A percentile compares a stretch with the other conserved stretches of the same genome.
These are phyloP conservation scores for Tenthredo scrophulariae DNA, from an alignment of 2,888 invertebrate species.

Conservation along the genomic window DNA sequence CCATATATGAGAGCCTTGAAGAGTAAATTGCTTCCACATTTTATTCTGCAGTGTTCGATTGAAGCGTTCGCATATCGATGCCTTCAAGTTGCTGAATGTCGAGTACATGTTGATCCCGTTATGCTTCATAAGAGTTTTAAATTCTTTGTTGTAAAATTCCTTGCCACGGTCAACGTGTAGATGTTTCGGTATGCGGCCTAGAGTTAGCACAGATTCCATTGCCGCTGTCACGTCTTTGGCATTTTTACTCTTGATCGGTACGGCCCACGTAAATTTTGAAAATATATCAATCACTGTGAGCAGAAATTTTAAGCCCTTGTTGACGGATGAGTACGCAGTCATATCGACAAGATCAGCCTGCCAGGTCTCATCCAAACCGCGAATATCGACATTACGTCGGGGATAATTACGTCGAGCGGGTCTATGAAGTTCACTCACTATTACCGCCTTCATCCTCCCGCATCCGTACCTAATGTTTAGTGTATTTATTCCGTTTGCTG, in stretches of 20 bases:
- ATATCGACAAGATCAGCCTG: constrained; percentile 53
- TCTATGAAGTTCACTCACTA: constrained; percentile 50
- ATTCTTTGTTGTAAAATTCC: neutral
- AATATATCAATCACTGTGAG: too few relatives aligned
- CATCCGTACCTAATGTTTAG: too few relatives aligned
- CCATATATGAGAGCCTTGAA: too few relatives aligned
- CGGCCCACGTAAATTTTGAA: too few relatives aligned
- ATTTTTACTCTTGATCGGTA: too few relatives aligned
- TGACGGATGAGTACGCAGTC: constrained; percentile 65
- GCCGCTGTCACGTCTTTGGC: too few relatives aligned
- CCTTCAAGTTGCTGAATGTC: too few relatives aligned
- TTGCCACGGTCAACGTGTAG: neutral
- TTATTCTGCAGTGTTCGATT: too few relatives aligned
- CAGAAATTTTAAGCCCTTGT: constrained; percentile 56
- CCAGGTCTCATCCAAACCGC: constrained; percentile 71
- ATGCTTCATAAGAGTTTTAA: neutral
- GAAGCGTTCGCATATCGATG: too few relatives aligned
- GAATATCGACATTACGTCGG: constrained; percentile 55
- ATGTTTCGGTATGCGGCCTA: constrained; percentile 3
- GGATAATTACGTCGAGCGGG: constrained; percentile 67
- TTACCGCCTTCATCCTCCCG: constrained; percentile 59
- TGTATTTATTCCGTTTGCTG: too few relatives aligned
- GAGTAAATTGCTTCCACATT: too few relatives aligned
- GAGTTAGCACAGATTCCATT: constrained; percentile 2
- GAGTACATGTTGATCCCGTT: constrained; percentile 55